Conservation (phyloP, 2,797 vertebrate genomes). For the Hydrolagus colliei region DNA sequence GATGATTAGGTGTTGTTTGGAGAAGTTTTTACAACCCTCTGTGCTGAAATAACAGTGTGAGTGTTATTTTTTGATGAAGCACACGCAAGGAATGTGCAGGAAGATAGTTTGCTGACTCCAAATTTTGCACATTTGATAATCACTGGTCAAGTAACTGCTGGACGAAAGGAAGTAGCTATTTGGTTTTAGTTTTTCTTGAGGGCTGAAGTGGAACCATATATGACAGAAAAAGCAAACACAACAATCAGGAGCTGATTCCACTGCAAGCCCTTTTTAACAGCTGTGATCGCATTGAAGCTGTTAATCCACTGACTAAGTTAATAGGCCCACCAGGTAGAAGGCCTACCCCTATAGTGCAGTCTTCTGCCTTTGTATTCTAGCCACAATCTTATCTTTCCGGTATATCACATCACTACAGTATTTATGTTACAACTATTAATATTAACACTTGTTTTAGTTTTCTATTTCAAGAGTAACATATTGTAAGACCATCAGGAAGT, state of each 20-base stretch:
- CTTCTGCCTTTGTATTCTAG: not conserved
- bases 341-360: not conserved
- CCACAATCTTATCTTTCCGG: slow-evolving; percentile 30
- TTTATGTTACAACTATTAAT: not conserved
- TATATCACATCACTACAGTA: slow-evolving; percentile 8
- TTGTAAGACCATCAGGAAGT: too few relatives aligned
- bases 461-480: not conserved
- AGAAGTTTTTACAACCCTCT: not conserved
- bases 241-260: not conserved
- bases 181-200: slow-evolving; percentile 11
- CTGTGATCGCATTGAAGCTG: not conserved
- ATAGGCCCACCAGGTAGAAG: not conserved
- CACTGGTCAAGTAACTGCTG: not conserved
- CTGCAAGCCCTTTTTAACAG: not conserved
- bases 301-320: slow-evolving; percentile 8
- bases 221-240: slow-evolving; percentile 17
- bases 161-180: not conserved
- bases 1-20: not conserved
- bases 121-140: slow-evolving; percentile 11
- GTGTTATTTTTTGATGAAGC: not conserved
- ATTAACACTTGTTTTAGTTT: slow-evolving; percentile 5
- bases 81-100: not conserved
- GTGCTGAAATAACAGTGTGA: not conserved
- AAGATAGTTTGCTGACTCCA: not conserved
- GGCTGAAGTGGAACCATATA: not conserved